phyloP scores from a whole-genome alignment of 1,140 invertebrate species.

The Telenomus remus region DNA sequence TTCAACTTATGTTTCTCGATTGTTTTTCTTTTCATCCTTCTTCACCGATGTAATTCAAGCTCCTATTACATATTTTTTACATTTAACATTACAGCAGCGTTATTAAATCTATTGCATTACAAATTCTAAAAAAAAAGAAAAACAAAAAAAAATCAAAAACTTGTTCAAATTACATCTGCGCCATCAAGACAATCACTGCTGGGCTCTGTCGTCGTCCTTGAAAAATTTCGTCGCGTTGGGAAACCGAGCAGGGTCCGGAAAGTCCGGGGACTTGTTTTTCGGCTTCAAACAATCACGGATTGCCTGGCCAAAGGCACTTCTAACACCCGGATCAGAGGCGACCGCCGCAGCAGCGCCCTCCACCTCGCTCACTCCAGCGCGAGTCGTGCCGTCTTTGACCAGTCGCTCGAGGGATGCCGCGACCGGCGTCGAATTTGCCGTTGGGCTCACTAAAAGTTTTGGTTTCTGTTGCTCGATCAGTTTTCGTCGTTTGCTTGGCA shows the following conservation, averaged over 20 bases:
- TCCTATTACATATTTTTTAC: too few species aligned
- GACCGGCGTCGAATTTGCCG: constrained; percentile 65
- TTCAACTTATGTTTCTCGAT: neutral
- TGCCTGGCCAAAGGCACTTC: constrained; percentile 72
- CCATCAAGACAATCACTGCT: constrained; percentile 53
- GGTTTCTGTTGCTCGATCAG: constrained; percentile 77
- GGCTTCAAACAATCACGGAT: constrained; percentile 71
- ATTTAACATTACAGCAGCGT: too few species aligned
- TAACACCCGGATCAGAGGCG: constrained; percentile 66
- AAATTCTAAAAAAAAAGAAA: too few species aligned
- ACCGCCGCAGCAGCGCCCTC: constrained; percentile 71
- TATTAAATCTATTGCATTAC: too few species aligned
- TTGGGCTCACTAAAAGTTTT: constrained; percentile 66
- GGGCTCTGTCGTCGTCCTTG: constrained; percentile 61
- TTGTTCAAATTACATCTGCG: too few species aligned
- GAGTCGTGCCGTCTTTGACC: constrained; percentile 67
- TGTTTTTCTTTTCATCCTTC: too few species aligned
- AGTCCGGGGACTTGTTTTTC: constrained; percentile 64
- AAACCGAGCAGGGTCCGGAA: constrained; percentile 69
- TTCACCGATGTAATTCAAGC: too few species aligned
- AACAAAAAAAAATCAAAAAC: neutral
- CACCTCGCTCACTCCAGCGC: constrained; percentile 67
- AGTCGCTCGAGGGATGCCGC: constrained; percentile 69
- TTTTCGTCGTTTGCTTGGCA: constrained; percentile 88
- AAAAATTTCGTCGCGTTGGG: constrained; percentile 73